Evolutionary conservation across 2,797 vertebrate species (phyloP).

Genomic region (Carcharodon carcharias): DNA sequence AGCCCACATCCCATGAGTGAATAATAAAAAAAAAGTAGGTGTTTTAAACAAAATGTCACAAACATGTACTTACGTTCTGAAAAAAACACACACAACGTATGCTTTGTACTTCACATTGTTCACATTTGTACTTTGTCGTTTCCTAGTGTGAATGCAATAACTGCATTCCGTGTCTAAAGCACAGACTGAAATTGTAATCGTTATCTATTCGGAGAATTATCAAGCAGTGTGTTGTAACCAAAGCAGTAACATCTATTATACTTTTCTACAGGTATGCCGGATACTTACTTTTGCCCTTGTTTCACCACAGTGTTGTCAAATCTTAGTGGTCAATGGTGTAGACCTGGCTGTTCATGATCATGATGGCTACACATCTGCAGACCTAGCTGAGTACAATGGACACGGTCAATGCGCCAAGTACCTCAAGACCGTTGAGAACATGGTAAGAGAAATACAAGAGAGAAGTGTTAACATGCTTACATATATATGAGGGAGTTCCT

Average conservation of each 20-base stretch:
- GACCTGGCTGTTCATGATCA: conserved; percentile 77
- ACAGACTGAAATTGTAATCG: not conserved
- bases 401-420: conserved; percentile 89
- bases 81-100: not conserved
- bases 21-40: not conserved
- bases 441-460: conserved; percentile 63
- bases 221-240: not conserved
- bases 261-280: not conserved
- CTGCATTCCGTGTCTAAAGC: not conserved
- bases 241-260: not conserved
- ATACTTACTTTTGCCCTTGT: not conserved
- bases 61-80: not conserved
- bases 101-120: too few relatives aligned
- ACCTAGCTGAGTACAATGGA: conserved; percentile 86
- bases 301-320: conserved; percentile 87
- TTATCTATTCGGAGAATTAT: not conserved
- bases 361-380: conserved; percentile 82
- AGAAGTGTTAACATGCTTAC: not conserved
- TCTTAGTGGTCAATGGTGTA: conserved; percentile 89
- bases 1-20: too few relatives aligned
- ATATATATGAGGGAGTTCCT: too few relatives aligned
- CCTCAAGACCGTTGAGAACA: conserved; percentile 85
- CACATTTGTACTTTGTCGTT: not conserved
- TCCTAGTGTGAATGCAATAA: not conserved
- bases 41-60: not conserved